Evolutionary conservation across 2,797 vertebrate genomes (phyloP).

Genomic region (Anniella stebbinsi): DNA sequence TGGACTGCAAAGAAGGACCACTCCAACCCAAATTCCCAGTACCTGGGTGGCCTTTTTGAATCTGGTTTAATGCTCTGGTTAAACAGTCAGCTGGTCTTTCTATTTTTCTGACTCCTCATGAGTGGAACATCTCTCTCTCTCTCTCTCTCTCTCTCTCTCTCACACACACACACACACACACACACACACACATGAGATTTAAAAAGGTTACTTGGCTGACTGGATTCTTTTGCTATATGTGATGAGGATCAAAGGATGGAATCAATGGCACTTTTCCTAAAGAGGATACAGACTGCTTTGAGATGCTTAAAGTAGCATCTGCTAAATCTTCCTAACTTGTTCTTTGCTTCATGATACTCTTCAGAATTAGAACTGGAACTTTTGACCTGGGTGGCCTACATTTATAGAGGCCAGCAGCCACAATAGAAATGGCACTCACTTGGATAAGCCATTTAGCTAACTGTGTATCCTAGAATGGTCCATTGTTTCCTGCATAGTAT

Average conservation of each 20-base stretch:
- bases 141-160: neutral
- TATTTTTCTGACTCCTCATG: neutral
- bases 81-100: neutral
- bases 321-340: constrained; percentile 23
- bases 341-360: constrained; percentile 22
- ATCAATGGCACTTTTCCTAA: constrained; percentile 21
- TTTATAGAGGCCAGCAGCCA: neutral
- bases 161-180: neutral
- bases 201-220: neutral
- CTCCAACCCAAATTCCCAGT: neutral
- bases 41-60: neutral
- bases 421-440: neutral
- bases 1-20: neutral
- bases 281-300: constrained; percentile 9
- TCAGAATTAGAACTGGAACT: constrained; percentile 16
- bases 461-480: neutral
- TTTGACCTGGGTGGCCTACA: neutral
- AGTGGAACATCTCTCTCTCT: neutral
- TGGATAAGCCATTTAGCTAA: neutral
- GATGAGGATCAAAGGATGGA: constrained; percentile 15
- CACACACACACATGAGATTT: neutral
- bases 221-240: neutral
- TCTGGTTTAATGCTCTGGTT: neutral
- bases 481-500: accelerated
- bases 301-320: constrained; percentile 23